Evolutionary conservation across 2,113 vertebrate genomes (phyloP), one percentile per base, ranked within the genome.

Genomic region (Chiloscyllium plagiosum): DNA sequence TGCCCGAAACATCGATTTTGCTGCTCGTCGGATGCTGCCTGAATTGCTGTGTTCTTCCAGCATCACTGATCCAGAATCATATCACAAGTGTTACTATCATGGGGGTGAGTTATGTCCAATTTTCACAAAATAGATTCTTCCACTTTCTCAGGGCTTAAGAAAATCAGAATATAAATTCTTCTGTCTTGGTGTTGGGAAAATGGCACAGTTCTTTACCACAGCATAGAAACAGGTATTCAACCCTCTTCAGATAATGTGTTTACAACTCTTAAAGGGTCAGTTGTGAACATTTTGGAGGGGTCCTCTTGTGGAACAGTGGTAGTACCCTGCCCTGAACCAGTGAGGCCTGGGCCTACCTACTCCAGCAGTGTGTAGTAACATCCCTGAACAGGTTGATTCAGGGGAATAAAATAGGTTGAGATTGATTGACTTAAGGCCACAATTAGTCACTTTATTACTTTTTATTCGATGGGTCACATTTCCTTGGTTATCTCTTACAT

Each of bases 361-460:
- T 61, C 0, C 12, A 61, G 56, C 7, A 12, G 8, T 61, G 56
- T 10, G 56, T 61, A 61, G 12, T 61, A 61, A 61, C 56, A 61
- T 61, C 56, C 12, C 56, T 61, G 56, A 61, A 7, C 56, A 61
- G 56, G 56, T 10, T 61, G 56, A 61, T 61, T 12, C 42, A 47
- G 42, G 42, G 12, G 56, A 10, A 61, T 0, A 61, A 61, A 61
- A 61, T 61, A 47, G 8, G 56, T 95, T 95, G 50, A 50, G 68
- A 76, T 52, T 70, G 47, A 70, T 72, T 95, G 94, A 72, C 94
- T 95, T 95, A 76, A 95, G 70, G 68, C 94, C 69, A 95, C 94
- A 95, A 95, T 72, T 95, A 95, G 42, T 95, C 15, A 95, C 42
- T 95, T 95, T 76, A 95, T 95, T 95, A 52, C 94, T 72, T 33